These are phyloP conservation scores for Cynoglossus semilaevis DNA, from an alignment of 2,113 vertebrate species.

Conservation along the genomic window DNA sequence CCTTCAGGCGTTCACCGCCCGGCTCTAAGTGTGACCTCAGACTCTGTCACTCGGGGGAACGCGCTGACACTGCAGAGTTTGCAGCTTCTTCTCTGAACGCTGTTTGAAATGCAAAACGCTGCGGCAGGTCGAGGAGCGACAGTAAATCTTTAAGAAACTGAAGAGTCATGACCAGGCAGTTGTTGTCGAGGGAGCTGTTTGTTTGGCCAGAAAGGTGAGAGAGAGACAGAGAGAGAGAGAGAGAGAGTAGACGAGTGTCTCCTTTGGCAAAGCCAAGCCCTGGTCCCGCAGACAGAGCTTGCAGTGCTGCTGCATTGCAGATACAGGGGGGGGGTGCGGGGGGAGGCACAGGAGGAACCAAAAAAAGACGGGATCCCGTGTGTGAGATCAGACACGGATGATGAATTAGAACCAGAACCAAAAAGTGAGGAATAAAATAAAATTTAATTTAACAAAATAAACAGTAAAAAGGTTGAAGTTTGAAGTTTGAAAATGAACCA, in stretches of 20 bases:
- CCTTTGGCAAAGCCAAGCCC: conserved; percentile 41
- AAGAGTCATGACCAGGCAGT: conserved; percentile 41
- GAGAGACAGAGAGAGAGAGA: not conserved
- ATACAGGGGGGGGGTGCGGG: conserved; percentile 44
- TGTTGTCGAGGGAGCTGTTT: conserved; percentile 29
- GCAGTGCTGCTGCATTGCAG: conserved; percentile 76
- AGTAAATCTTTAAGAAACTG: conserved; percentile 44
- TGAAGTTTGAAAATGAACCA: too few relatives aligned
- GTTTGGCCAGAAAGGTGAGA: conserved; percentile 43
- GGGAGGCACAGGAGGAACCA: conserved; percentile 6
- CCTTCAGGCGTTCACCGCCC: too few relatives aligned
- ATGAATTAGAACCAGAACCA: not conserved
- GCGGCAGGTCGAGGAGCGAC: conserved; percentile 47
- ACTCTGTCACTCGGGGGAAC: conserved; percentile 31
- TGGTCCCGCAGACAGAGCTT: conserved; percentile 39
- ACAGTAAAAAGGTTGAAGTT: too few relatives aligned
- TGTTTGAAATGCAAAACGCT: conserved; percentile 63
- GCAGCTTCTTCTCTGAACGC: conserved; percentile 35
- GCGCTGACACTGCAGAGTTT: conserved; percentile 42
- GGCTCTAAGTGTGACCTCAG: conserved; percentile 16
- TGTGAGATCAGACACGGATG: too few relatives aligned
- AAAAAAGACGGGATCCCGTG: conserved; percentile 10
- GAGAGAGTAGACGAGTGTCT: conserved; percentile 35
- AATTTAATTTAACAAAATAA: too few relatives aligned
- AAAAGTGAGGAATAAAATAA: not conserved